Conservation (phyloP, 2,888 invertebrate species). For the Synergus itoensis region DNA sequence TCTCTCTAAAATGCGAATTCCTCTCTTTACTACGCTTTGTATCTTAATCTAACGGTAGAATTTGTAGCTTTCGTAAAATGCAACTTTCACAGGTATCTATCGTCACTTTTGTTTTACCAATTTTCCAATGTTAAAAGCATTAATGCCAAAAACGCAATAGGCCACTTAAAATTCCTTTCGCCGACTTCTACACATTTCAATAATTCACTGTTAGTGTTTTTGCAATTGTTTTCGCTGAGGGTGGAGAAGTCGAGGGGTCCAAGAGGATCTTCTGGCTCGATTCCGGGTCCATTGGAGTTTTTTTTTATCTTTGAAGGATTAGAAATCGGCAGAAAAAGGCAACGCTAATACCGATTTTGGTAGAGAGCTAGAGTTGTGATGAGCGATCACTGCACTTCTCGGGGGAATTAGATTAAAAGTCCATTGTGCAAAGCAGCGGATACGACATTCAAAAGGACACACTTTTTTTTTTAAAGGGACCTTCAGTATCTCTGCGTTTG, state of each 20-base stretch:
- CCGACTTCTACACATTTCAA: background rate
- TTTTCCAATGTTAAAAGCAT: slow-evolving; percentile 22
- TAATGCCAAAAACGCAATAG: background rate
- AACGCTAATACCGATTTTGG: slow-evolving; percentile 8
- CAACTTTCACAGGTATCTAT: slow-evolving; percentile 32
- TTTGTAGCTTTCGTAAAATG: slow-evolving; percentile 33
- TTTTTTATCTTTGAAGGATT: slow-evolving; percentile 4
- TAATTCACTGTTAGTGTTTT: slow-evolving; percentile 28
- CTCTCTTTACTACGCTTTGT: slow-evolving; percentile 10
- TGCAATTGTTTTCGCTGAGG: background rate
- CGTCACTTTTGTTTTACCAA: slow-evolving; percentile 21
- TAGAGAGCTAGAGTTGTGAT: slow-evolving; percentile 19
- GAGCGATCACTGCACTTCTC: slow-evolving; percentile 25
- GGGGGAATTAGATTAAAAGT: slow-evolving; percentile 16
- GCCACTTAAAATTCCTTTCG: slow-evolving; percentile 30
- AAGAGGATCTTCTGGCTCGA: background rate
- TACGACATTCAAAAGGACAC: slow-evolving; percentile 44
- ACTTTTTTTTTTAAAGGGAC: slow-evolving; percentile 58
- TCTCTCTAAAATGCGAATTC: slow-evolving; percentile 10
- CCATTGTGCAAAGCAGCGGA: slow-evolving; percentile 14
- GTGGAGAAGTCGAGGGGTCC: background rate
- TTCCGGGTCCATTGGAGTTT: background rate
- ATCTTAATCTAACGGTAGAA: slow-evolving; percentile 27
- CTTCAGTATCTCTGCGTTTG: slow-evolving; percentile 75
- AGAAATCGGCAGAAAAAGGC: slow-evolving; percentile 1